Conservation (phyloP, 2,113 vertebrate genomes). For the Hemibagrus wyckioides region DNA sequence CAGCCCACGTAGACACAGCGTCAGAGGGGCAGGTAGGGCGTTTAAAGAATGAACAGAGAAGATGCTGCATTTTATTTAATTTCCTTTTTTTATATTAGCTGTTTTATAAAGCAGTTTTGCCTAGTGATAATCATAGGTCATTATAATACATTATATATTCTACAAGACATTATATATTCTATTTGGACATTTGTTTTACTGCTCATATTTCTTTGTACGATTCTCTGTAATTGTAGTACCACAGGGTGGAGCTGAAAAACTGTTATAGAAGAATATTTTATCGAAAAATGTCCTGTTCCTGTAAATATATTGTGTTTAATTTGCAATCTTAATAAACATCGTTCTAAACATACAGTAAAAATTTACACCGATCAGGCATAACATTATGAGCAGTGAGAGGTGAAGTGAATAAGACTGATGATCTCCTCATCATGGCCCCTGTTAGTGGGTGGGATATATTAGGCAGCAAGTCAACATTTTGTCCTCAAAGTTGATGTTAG, state of each 20-base stretch:
- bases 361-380: too few relatives aligned
- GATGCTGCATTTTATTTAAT: neutral
- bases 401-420: too few relatives aligned
- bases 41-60: neutral
- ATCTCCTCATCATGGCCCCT: too few relatives aligned
- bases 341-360: neutral
- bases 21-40: neutral
- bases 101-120: neutral
- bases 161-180: neutral
- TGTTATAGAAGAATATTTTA: too few relatives aligned
- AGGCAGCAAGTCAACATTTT: too few relatives aligned
- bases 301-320: too few relatives aligned
- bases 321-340: neutral
- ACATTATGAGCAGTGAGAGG: too few relatives aligned
- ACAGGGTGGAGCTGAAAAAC: neutral
- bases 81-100: too few relatives aligned
- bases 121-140: neutral
- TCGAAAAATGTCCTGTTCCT: neutral
- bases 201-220: neutral
- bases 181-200: neutral
- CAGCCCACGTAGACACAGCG: constrained; percentile 10
- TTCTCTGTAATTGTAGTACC: neutral
- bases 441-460: too few relatives aligned
- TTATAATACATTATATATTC: neutral
- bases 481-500: too few relatives aligned